Evolutionary conservation across 2,888 invertebrate species (phyloP).

Genomic region (Lasioglossum lativentre): DNA sequence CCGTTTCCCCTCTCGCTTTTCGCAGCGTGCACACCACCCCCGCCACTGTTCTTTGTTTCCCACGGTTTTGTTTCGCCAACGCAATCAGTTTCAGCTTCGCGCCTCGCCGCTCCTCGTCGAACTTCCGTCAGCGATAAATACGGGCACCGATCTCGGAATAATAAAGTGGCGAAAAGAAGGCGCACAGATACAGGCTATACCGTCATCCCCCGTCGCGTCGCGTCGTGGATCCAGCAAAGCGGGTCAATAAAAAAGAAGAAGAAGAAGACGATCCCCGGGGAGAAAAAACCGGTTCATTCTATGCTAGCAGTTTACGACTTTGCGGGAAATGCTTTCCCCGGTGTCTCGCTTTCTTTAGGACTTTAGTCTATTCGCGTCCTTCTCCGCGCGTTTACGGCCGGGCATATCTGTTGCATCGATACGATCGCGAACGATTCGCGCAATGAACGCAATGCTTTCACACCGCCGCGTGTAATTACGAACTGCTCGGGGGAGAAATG

Average conservation of each 20-base stretch:
- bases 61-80: constrained; percentile 50
- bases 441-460: neutral
- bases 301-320: constrained; percentile 42
- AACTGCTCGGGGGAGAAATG: neutral
- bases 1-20: neutral
- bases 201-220: neutral
- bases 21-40: neutral
- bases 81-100: constrained; percentile 57
- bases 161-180: constrained; percentile 49
- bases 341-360: neutral
- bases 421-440: neutral
- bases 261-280: neutral
- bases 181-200: constrained; percentile 1
- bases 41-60: neutral
- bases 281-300: constrained; percentile 15
- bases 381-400: constrained; percentile 6
- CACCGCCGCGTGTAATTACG: neutral
- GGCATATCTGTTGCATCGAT: constrained; percentile 25
- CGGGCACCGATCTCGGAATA: constrained; percentile 49
- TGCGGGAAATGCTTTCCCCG: constrained; percentile 17
- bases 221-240: neutral
- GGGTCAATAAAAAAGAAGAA: constrained; percentile 12
- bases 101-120: constrained; percentile 46
- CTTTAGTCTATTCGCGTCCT: neutral
- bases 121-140: constrained; percentile 61